These are phyloP conservation scores for Bombus cullumanus DNA, from an alignment of 1,140 invertebrate species.

Conservation along the genomic window DNA sequence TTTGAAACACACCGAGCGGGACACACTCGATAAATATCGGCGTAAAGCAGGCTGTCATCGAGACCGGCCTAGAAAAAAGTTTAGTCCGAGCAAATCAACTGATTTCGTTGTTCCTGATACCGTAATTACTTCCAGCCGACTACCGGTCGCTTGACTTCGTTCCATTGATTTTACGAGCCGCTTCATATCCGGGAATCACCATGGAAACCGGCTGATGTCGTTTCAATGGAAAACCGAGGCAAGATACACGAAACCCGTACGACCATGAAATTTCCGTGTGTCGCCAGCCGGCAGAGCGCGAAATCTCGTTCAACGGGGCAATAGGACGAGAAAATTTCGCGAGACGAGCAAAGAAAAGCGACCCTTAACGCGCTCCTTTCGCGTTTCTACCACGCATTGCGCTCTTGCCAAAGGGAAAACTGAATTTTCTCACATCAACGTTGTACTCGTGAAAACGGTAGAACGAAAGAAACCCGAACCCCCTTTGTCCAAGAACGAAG, in stretches of 20 bases:
- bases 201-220: conserved; percentile 54
- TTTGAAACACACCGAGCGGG: background rate
- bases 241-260: conserved; percentile 18
- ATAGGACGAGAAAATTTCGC: background rate
- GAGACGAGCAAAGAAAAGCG: background rate
- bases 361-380: background rate
- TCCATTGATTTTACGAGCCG: conserved; percentile 59
- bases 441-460: too few relatives aligned
- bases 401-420: background rate
- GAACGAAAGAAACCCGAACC: background rate
- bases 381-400: too few relatives aligned
- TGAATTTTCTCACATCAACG: background rate
- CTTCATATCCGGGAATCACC: conserved; percentile 54
- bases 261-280: conserved; percentile 28
- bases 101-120: conserved; percentile 26
- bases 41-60: background rate
- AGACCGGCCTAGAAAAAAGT: background rate
- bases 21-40: background rate
- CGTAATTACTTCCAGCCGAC: conserved; percentile 42
- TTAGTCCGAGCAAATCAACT: background rate
- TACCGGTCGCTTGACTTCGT: conserved; percentile 46
- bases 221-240: conserved; percentile 45
- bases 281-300: background rate
- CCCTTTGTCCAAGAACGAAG: background rate
- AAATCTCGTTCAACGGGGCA: conserved; percentile 28